These are phyloP conservation scores for Elmis aenea DNA, from an alignment of 2,888 invertebrate genomes.

Conservation along the genomic window DNA sequence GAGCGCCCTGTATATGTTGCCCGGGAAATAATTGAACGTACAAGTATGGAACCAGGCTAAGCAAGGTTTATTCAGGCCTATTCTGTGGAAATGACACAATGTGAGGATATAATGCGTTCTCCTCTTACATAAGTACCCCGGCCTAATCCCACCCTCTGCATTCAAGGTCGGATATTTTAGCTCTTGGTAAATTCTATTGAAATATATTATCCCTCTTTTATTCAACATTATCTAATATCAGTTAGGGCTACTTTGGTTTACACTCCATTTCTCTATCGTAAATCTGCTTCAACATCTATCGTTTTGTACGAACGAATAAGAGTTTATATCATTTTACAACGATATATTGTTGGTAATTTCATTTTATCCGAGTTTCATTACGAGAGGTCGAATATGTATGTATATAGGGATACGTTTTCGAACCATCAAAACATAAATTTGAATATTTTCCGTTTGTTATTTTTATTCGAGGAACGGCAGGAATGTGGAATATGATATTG, in stretches of 20 bases:
- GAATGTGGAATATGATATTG: conserved; percentile 29
- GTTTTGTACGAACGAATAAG: conserved; percentile 13
- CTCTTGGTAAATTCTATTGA: conserved; percentile 29
- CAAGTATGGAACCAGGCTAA: conserved; percentile 28
- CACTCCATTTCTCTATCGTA: conserved; percentile 38
- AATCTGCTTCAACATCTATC: conserved; percentile 20
- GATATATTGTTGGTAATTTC: conserved; percentile 10
- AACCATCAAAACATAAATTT: conserved; percentile 29
- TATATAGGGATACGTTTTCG: conserved; percentile 19
- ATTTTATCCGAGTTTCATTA: conserved; percentile 13
- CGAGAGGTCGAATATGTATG: conserved; percentile 18
- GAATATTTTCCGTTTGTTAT: conserved; percentile 33
- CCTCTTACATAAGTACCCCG: conserved; percentile 35
- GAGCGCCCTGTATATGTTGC: not conserved
- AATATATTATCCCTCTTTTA: conserved; percentile 33
- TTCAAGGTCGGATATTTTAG: conserved; percentile 37
- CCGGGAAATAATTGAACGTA: not conserved
- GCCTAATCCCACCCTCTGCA: conserved; percentile 36
- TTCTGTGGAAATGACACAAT: conserved; percentile 43
- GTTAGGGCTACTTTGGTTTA: conserved; percentile 36
- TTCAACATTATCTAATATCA: conserved; percentile 36
- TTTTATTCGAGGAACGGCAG: conserved; percentile 26
- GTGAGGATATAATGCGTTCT: conserved; percentile 24
- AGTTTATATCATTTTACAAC: conserved; percentile 17
- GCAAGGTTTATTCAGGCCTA: conserved; percentile 35